Evolutionary conservation across 2,888 invertebrate species (phyloP).

Genomic region (Gymnocheta viridis): DNA sequence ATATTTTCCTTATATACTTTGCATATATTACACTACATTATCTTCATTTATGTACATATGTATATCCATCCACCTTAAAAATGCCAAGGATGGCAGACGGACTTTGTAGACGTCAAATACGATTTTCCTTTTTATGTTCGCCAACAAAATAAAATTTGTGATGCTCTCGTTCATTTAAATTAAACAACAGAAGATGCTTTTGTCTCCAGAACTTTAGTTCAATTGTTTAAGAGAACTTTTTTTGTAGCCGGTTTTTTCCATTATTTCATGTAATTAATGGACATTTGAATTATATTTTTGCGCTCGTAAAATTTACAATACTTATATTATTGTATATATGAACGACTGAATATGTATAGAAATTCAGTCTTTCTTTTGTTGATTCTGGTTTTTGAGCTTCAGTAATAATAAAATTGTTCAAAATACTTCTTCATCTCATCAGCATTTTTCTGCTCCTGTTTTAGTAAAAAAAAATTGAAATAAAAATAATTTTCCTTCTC

Average conservation of each 20-base stretch:
- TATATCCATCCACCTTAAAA: slow-evolving; percentile 19
- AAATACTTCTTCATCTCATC: slow-evolving; percentile 39
- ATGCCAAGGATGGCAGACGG: not conserved
- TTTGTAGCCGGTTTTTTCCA: slow-evolving; percentile 27
- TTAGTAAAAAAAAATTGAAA: slow-evolving; percentile 70
- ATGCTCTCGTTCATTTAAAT: slow-evolving; percentile 7
- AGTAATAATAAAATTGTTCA: slow-evolving; percentile 45
- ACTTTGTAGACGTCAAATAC: slow-evolving; percentile 27
- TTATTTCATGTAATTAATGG: slow-evolving; percentile 77
- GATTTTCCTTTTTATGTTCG: slow-evolving; percentile 18
- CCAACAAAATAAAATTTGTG: not conserved
- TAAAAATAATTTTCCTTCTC: slow-evolving; percentile 23
- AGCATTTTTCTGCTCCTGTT: slow-evolving; percentile 16
- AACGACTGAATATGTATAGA: slow-evolving; percentile 11
- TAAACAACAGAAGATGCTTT: slow-evolving; percentile 31
- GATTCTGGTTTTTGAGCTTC: slow-evolving; percentile 45
- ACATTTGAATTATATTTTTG: slow-evolving; percentile 80
- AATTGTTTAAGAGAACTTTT: slow-evolving; percentile 25
- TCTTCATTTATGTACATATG: not conserved
- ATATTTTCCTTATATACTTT: slow-evolving; percentile 40
- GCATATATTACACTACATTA: slow-evolving; percentile 6
- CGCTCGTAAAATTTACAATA: slow-evolving; percentile 80
- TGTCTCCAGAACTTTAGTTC: slow-evolving; percentile 35
- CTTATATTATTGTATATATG: slow-evolving; percentile 70
- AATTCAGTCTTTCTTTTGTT: not conserved